Conservation (phyloP, 1,140 invertebrate species). For the Magallana angulata region DNA sequence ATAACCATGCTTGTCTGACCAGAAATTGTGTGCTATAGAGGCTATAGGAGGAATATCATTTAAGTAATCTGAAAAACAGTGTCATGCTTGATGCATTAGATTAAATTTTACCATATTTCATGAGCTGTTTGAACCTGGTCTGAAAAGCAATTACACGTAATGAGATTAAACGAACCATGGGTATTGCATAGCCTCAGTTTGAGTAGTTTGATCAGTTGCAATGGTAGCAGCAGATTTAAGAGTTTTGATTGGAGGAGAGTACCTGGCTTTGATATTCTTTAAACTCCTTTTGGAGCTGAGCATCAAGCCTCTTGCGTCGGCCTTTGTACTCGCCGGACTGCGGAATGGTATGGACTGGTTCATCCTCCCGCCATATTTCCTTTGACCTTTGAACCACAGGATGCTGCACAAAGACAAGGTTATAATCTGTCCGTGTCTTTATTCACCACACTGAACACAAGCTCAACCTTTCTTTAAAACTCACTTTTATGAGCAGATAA, state of each 20-base stretch:
- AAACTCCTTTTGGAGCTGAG: slow-evolving; percentile 45
- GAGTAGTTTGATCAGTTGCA: neutral
- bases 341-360: slow-evolving; percentile 36
- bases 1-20: neutral
- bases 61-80: neutral
- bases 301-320: slow-evolving; percentile 47
- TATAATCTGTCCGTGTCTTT: slow-evolving; percentile 13
- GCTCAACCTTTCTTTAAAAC: slow-evolving; percentile 6
- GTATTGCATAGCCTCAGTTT: neutral
- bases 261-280: slow-evolving; percentile 45
- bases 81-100: neutral
- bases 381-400: slow-evolving; percentile 42
- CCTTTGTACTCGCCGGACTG: slow-evolving; percentile 53
- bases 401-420: slow-evolving; percentile 42
- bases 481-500: neutral
- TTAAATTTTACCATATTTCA: slow-evolving; percentile 26
- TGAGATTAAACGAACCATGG: neutral
- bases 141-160: slow-evolving; percentile 8
- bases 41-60: neutral
- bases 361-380: slow-evolving; percentile 46
- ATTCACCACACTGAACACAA: neutral
- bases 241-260: slow-evolving; percentile 35
- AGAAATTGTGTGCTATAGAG: neutral
- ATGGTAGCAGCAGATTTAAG: slow-evolving; percentile 26
- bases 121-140: neutral